Base-by-base conservation (phyloP, 2,797 vertebrate species). In the Anguilla pacifica region DNA sequence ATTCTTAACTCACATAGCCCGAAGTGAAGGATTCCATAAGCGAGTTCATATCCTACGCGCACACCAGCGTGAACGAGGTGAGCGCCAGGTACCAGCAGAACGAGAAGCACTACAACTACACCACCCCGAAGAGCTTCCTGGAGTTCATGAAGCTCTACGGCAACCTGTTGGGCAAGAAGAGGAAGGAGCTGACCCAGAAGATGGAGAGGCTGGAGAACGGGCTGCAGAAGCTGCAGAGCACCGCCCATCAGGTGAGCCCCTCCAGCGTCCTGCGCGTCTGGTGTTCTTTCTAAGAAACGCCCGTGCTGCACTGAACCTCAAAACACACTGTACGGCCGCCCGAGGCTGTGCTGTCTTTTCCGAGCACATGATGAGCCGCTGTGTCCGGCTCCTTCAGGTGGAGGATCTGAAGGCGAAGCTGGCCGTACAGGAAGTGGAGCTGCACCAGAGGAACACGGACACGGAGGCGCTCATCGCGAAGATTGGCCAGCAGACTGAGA, bases 321-420 rank as follows among this genome's bases (percentile, higher is more conserved):
- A n/a, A 51, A 51, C 9, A 57, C 51, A 35, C 49, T 83, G n/a
- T 51, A 25, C 2, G 25, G 9, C 19, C 17, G 17, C 6, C 64
- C 22, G 6, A 46, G 15, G 77, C 35, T 15, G 1, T 57, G 15
- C 31, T 53, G 31, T 35, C 11, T 57, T 31, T 70, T 28, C 59
- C 46, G 55, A 15, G 59, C 19, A 28, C 57, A 84, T 19, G 13
- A 11, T 11, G 70, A 51, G 43, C 64, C 35, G 6, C 17, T 70
- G 9, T 43, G 13, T 93, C 1, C 15, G 22, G 11, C 81, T 57
- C 6, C 0, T 82, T 35, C 94, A 98, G 96, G 97, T 98, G 91
- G 96, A 99, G 96, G 97, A 98, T 93, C 94, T 97, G 89, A 98
- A 97, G 91, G 96, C 96, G 90, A 97, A 97, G 94, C 93, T 97